phyloP scores from a whole-genome alignment of 2,797 vertebrate species.

The Pangasius krempfi region DNA sequence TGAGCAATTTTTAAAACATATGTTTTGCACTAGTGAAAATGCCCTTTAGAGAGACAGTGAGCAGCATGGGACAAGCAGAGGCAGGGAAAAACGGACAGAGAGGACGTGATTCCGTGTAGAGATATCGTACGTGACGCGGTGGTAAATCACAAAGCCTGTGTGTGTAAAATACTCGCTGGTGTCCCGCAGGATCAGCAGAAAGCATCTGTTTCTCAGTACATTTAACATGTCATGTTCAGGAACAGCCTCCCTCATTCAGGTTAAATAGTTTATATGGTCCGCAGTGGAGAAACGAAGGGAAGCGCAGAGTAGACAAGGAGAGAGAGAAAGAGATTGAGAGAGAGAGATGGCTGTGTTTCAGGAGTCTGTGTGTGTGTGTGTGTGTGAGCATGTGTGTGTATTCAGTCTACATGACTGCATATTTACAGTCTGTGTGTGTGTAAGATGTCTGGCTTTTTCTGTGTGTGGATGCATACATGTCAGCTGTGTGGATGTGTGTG shows the following conservation, averaged over 20 bases:
- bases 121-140: conserved; percentile 11
- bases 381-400: conserved; percentile 36
- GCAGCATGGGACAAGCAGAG: neutral
- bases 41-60: neutral
- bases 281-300: neutral
- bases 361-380: neutral
- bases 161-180: conserved; percentile 36
- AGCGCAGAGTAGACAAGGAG: neutral
- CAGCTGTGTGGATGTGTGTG: conserved; percentile 38
- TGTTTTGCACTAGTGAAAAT: neutral
- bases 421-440: neutral
- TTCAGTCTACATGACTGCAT: neutral
- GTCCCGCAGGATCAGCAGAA: conserved; percentile 39
- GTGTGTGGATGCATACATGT: conserved; percentile 33
- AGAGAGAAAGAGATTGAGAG: neutral
- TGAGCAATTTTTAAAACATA: neutral
- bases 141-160: neutral
- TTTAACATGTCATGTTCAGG: conserved; percentile 59
- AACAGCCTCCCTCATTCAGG: conserved; percentile 48
- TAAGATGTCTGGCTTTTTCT: conserved; percentile 37
- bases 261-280: conserved; percentile 59
- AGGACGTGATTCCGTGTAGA: conserved; percentile 4
- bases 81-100: neutral
- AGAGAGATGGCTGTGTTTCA: neutral
- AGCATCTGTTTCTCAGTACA: conserved; percentile 55